These are phyloP conservation scores for Dascillus cervinus DNA, from an alignment of 2,888 invertebrate species.

Conservation along the genomic window DNA sequence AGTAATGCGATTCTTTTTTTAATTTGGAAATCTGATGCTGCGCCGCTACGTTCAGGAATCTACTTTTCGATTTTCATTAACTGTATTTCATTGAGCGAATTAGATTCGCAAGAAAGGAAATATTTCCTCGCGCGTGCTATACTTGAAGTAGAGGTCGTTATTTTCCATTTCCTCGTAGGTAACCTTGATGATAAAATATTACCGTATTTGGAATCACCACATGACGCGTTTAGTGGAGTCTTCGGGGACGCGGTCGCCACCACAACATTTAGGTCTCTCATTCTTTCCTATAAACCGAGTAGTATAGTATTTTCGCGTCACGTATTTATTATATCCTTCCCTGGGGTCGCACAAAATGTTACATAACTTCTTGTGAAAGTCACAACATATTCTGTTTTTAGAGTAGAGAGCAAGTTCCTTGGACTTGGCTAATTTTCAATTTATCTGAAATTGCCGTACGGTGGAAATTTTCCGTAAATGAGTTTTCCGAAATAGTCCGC, in stretches of 20 bases:
- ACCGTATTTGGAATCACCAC: constrained; percentile 31
- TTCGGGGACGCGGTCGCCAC: constrained; percentile 29
- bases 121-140: constrained; percentile 30
- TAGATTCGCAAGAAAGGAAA: constrained; percentile 33
- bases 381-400: constrained; percentile 35
- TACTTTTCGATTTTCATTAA: constrained; percentile 29
- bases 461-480: too few relatives aligned
- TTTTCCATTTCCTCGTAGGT: constrained; percentile 29
- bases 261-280: constrained; percentile 27
- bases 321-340: constrained; percentile 46
- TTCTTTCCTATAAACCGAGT: constrained; percentile 40
- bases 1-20: constrained; percentile 31
- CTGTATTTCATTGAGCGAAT: constrained; percentile 32
- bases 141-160: constrained; percentile 24
- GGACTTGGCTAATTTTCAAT: too few relatives aligned
- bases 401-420: too few relatives aligned
- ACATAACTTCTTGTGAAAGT: constrained; percentile 46
- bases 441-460: too few relatives aligned
- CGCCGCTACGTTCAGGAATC: constrained; percentile 35
- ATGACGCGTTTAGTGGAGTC: constrained; percentile 30
- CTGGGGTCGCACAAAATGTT: constrained; percentile 41
- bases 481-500: too few relatives aligned
- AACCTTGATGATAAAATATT: constrained; percentile 35
- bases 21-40: too few relatives aligned
- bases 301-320: constrained; percentile 41